Base-by-base conservation (phyloP, 2,888 invertebrate species). In the Saturnia japonica region DNA sequence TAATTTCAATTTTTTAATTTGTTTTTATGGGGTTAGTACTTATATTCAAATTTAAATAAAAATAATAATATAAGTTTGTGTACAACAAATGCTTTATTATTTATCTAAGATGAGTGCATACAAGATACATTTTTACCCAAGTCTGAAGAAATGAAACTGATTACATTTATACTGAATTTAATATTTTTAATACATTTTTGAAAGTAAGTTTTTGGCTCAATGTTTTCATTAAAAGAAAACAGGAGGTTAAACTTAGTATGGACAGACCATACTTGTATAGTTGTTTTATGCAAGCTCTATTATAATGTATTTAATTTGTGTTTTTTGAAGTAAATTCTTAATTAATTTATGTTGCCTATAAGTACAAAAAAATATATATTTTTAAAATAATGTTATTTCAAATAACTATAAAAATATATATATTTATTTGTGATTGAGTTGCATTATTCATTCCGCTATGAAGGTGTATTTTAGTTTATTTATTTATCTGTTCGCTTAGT, bases 291-390 rank as follows among this genome's bases (percentile, higher is more conserved):
- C 43, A 43, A 43, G 43, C 9, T 3, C 4, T 43, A 9, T 43
- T 43, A 12, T n/a, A n/a, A n/a, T n/a, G n/a, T n/a, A n/a, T n/a
- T n/a, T 43, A 12, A 8, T 7, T 43, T 43, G 43, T 43, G 9
- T 8, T 4, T 14, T 43, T 43, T 12, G 4, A 43, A 43, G 43
- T 43, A 43, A 43, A 43, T 34, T 34, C 6, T 4, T 34, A 34
- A 60, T 14, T 28, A 45, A 16, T 43, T 68, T 47, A 16, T 40
- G n/a, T 54, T 68, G 54, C 68, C 54, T 68, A 68, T 68, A 67
- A 76, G 77, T 77, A 76, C 77, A 77, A 78, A 74, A 64, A 34
- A 9, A n/a, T 40, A 40, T 76, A 73, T 75, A 74, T 72, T 74
- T 70, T 73, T 72, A 75, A 68, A 71, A 72, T 74, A 60, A 72